Conservation (phyloP, 2,888 invertebrate species). For the Poecilobothrus nobilitatus region DNA sequence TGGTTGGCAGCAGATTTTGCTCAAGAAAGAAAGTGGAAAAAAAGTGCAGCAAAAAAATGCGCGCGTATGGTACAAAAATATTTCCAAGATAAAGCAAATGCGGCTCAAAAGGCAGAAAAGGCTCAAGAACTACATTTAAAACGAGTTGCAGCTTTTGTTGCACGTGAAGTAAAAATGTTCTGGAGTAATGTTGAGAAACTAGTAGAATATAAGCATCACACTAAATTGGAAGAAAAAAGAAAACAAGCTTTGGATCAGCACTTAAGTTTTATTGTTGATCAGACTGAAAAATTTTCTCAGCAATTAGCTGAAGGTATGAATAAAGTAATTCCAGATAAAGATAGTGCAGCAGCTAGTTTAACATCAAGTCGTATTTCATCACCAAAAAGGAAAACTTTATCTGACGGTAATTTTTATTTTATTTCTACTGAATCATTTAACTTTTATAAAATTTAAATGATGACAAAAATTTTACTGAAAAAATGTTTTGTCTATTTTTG, state of each 20-base stretch:
- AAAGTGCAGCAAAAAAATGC: conserved; percentile 86
- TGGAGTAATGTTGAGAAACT: conserved; percentile 96
- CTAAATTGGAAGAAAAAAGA: conserved; percentile 85
- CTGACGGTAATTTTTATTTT: conserved; percentile 45
- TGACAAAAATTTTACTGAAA: conserved; percentile 37
- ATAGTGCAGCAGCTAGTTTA: conserved; percentile 41
- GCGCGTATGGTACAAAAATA: conserved; percentile 85
- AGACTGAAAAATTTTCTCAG: conserved; percentile 94
- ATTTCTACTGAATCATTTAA: background rate
- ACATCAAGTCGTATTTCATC: conserved; percentile 47
- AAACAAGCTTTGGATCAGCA: conserved; percentile 94
- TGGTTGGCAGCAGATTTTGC: conserved; percentile 98
- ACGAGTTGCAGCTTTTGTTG: conserved; percentile 80
- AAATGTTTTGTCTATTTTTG: conserved; percentile 40
- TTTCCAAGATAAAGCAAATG: conserved; percentile 82
- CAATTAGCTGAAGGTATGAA: conserved; percentile 81
- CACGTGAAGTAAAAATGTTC: conserved; percentile 88
- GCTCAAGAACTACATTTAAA: conserved; percentile 80
- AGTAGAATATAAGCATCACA: conserved; percentile 89
- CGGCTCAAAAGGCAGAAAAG: conserved; percentile 83
- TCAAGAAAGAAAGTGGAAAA: conserved; percentile 97
- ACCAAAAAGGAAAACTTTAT: conserved; percentile 40
- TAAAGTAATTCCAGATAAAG: conserved; percentile 38
- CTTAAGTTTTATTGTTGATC: conserved; percentile 94
- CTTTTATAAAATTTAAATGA: conserved; percentile 26